Conservation (phyloP, 1,140 invertebrate species). For the Elymnias hypermnestra region DNA sequence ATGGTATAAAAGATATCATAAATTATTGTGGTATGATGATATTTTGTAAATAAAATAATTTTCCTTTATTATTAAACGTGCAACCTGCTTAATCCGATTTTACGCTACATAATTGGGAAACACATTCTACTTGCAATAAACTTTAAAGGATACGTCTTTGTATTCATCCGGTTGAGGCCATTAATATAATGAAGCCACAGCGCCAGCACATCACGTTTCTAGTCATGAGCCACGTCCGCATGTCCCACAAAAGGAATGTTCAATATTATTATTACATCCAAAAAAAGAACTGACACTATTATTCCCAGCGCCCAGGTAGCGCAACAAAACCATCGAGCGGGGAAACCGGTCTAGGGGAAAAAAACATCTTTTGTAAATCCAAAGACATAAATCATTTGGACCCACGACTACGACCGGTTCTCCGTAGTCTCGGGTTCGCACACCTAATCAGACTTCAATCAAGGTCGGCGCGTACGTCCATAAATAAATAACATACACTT, state of each 20-base stretch:
- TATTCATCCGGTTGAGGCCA: constrained; percentile 64
- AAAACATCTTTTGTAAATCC: constrained; percentile 57
- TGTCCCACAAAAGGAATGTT: constrained; percentile 70
- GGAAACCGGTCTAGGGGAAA: constrained; percentile 54
- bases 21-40: no score
- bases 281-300: constrained; percentile 65
- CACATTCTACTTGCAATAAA: constrained; percentile 32
- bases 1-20: no score
- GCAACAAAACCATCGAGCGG: constrained; percentile 51
- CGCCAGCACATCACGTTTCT: constrained; percentile 59
- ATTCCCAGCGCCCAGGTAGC: constrained; percentile 65
- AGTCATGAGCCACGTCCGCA: constrained; percentile 55
- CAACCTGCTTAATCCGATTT: constrained; percentile 51
- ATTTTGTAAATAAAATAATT: no score
- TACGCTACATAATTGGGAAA: constrained; percentile 36
- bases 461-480: constrained; percentile 54
- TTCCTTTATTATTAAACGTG: no score
- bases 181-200: constrained; percentile 71
- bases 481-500: constrained; percentile 39
- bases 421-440: constrained; percentile 42
- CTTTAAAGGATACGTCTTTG: constrained; percentile 63
- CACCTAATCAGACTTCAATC: constrained; percentile 70
- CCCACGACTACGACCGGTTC: constrained; percentile 59
- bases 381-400: constrained; percentile 67
- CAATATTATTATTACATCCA: constrained; percentile 67